These are phyloP conservation scores for Mirounga angustirostris DNA, from an alignment of 2,113 vertebrate genomes.

Conservation along the genomic window DNA sequence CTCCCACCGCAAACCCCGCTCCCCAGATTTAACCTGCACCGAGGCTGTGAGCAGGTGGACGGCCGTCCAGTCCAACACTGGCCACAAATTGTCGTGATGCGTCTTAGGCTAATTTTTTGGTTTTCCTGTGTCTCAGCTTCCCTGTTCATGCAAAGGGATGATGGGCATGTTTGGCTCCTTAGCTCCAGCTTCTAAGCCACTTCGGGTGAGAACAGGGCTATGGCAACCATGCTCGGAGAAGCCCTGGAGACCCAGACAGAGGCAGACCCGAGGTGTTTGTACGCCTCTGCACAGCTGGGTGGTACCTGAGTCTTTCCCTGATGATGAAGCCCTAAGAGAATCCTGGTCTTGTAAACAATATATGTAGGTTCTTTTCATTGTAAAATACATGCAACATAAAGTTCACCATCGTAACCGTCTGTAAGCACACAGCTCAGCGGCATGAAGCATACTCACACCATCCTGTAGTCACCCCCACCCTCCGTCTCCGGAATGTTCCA, in stretches of 20 bases:
- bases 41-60: accelerated
- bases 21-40: accelerated
- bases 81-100: background rate
- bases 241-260: background rate
- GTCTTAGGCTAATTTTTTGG: background rate
- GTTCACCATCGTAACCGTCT: background rate
- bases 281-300: accelerated
- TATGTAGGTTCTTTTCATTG: background rate
- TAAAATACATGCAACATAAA: background rate
- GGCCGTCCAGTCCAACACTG: background rate
- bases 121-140: background rate
- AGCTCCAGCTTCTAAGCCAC: background rate
- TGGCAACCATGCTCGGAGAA: background rate
- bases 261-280: background rate
- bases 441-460: no score
- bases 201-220: background rate
- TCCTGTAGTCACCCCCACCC: no score
- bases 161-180: background rate
- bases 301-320: background rate
- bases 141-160: background rate
- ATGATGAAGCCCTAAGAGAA: no score
- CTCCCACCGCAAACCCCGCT: background rate
- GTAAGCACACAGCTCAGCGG: background rate
- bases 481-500: background rate
- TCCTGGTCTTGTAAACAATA: background rate